Conservation (phyloP, 2,797 vertebrate genomes). For the Mareca strepera region DNA sequence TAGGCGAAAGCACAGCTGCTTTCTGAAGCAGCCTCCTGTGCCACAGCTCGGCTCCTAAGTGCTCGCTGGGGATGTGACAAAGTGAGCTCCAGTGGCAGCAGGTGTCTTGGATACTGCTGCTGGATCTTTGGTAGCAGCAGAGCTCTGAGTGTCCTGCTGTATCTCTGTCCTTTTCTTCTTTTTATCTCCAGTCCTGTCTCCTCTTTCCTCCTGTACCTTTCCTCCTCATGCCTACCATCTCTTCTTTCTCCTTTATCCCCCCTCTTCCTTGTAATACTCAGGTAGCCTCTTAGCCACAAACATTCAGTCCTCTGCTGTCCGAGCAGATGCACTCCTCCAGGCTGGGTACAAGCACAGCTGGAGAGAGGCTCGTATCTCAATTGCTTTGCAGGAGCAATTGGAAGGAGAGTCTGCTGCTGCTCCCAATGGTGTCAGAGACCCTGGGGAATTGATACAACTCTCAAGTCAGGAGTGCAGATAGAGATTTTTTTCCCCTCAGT, state of each 20-base stretch:
- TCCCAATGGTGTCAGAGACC: background rate
- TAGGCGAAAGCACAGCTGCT: background rate
- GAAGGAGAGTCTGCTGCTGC: background rate
- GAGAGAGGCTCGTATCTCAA: background rate
- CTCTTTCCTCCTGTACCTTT: background rate
- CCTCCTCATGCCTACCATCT: background rate
- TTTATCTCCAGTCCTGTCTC: background rate
- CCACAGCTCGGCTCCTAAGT: background rate
- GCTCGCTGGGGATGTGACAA: background rate
- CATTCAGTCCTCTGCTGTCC: background rate
- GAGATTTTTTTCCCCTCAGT: background rate
- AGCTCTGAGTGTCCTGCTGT: background rate
- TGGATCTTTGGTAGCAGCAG: background rate
- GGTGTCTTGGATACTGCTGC: background rate
- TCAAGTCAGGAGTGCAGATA: background rate
- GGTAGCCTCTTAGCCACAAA: accelerated
- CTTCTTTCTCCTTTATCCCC: background rate
- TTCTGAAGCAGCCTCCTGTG: background rate
- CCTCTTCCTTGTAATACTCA: background rate
- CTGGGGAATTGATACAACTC: background rate
- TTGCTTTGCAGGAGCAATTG: background rate
- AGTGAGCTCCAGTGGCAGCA: background rate
- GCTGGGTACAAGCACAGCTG: background rate
- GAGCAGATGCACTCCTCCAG: background rate
- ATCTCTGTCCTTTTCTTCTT: background rate